Percentiles rank a stretch among this genome's conserved stretches.
Evolutionary conservation across 53 echinoderm and acorn worm genomes (phyloP).

Genomic region (Echinarachnius parma): DNA sequence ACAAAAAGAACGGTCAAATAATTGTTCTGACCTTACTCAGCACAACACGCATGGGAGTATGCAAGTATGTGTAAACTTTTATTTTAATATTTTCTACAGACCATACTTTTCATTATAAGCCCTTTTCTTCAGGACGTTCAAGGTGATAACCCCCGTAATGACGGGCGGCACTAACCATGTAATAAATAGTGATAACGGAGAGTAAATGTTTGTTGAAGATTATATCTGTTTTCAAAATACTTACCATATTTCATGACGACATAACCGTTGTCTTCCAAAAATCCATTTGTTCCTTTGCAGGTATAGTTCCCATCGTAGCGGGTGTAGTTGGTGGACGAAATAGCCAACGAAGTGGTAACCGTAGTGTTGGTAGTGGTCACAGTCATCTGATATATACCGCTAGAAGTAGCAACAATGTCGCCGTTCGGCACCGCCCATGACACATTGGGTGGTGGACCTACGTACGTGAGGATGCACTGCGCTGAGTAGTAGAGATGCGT

Average conservation of each 20-base stretch:
- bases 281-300: not conserved
- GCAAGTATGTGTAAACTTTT: too few relatives aligned
- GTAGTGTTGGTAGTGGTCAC: not conserved
- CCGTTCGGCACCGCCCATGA: conserved; percentile 14
- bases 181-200: too few relatives aligned
- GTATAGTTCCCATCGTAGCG: conserved; percentile 26
- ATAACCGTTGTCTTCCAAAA: not conserved
- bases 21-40: too few relatives aligned
- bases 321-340: conserved; percentile 5
- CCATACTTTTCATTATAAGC: too few relatives aligned
- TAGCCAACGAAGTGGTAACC: not conserved
- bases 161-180: too few relatives aligned
- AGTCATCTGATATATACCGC: not conserved
- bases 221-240: not conserved
- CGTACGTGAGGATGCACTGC: conserved; percentile 7
- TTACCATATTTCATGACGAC: not conserved
- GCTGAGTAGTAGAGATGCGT: not conserved
- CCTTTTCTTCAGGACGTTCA: too few relatives aligned
- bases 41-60: too few relatives aligned
- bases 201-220: not conserved
- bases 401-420: not conserved
- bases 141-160: too few relatives aligned
- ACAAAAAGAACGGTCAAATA: too few relatives aligned
- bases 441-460: conserved; percentile 1
- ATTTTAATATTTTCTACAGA: too few relatives aligned